Conservation (phyloP, 2,113 vertebrate genomes). For the Etia nguti region DNA sequence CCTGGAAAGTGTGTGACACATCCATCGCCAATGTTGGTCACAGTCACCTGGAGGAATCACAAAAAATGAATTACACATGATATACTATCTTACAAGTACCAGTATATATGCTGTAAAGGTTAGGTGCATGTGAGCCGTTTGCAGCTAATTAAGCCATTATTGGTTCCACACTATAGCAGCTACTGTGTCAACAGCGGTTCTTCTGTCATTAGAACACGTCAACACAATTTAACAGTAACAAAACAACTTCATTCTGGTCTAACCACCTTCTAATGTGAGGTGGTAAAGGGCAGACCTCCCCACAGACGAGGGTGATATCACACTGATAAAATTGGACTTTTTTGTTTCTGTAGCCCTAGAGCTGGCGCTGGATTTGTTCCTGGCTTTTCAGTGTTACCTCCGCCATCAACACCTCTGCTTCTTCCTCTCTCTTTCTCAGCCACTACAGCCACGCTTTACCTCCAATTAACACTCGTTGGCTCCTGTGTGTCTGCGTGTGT, state of each 20-base stretch:
- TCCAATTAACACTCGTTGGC: constrained; percentile 74
- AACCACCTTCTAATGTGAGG: constrained; percentile 8
- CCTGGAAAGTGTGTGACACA: constrained; percentile 68
- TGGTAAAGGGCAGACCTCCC: constrained; percentile 13
- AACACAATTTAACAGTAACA: constrained; percentile 11
- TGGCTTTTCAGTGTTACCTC: constrained; percentile 46
- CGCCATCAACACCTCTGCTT: constrained; percentile 64
- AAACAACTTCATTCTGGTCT: background rate
- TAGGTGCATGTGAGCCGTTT: background rate
- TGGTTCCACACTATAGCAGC: background rate
- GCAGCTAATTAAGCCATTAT: background rate
- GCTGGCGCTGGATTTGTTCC: constrained; percentile 4
- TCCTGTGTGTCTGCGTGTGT: constrained; percentile 14
- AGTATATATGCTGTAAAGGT: background rate
- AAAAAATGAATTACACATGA: background rate
- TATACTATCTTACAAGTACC: background rate
- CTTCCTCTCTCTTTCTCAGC: constrained; percentile 46
- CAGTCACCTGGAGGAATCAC: constrained; percentile 79
- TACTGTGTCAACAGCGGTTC: background rate
- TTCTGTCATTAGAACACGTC: background rate
- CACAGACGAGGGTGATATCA: constrained; percentile 28
- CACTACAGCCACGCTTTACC: constrained; percentile 58
- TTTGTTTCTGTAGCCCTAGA: constrained; percentile 21
- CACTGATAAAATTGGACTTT: constrained; percentile 41
- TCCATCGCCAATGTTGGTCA: constrained; percentile 73